These are phyloP conservation scores for Diaprepes abbreviatus DNA, from an alignment of 2,888 invertebrate species.

Conservation along the genomic window DNA sequence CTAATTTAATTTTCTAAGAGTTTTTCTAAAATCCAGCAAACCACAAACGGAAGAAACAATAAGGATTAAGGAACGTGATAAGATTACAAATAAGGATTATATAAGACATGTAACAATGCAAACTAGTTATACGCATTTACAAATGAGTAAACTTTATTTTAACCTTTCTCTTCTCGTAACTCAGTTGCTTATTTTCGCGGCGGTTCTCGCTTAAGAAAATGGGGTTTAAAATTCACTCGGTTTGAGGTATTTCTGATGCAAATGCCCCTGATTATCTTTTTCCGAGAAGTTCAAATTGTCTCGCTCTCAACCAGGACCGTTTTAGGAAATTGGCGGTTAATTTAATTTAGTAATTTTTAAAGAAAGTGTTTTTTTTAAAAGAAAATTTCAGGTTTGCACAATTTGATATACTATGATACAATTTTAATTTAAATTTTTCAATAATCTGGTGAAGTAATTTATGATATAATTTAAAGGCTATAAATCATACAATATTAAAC, in stretches of 20 bases:
- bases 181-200: conserved; percentile 60
- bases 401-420: no score
- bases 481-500: no score
- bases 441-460: no score
- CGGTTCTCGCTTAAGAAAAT: conserved; percentile 53
- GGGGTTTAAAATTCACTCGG: conserved; percentile 58
- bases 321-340: conserved; percentile 16
- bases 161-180: conserved; percentile 59
- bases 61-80: conserved; percentile 53
- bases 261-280: conserved; percentile 61
- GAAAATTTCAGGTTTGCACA: no score
- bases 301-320: conserved; percentile 50
- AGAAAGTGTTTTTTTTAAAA: neutral
- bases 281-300: conserved; percentile 55
- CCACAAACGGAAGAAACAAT: conserved; percentile 50
- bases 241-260: conserved; percentile 65
- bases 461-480: no score
- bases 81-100: conserved; percentile 54
- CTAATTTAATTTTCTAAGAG: neutral
- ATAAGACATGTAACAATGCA: conserved; percentile 58
- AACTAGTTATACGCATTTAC: conserved; percentile 61
- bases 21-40: conserved; percentile 48
- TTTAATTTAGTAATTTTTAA: neutral
- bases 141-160: conserved; percentile 65
- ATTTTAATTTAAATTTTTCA: no score